These are phyloP conservation scores for Mormyrops boulengeri DNA, from an alignment of 2,797 vertebrate genomes.

Conservation along the genomic window DNA sequence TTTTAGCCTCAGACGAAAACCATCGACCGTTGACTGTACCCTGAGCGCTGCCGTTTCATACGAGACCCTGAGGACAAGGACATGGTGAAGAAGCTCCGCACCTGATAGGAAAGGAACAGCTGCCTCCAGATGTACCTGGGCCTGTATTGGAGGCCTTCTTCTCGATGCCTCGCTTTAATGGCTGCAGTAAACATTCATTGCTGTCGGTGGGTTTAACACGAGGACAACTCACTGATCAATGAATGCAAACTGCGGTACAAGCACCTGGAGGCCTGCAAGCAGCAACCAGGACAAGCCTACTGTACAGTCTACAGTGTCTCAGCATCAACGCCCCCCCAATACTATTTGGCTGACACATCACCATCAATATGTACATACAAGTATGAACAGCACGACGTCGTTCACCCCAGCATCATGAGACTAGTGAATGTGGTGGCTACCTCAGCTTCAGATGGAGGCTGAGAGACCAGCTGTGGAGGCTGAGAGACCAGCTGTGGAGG, in stretches of 20 bases:
- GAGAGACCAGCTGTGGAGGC: neutral
- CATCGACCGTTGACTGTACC: slow-evolving; percentile 99
- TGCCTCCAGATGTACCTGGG: neutral
- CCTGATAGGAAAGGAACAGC: too few relatives aligned
- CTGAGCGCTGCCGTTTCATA: slow-evolving; percentile 67
- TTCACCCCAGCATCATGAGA: neutral
- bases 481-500: neutral
- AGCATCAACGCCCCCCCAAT: neutral
- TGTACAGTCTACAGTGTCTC: neutral
- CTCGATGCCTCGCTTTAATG: slow-evolving; percentile 52
- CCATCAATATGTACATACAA: neutral
- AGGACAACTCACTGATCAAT: slow-evolving; percentile 95
- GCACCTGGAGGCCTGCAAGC: slow-evolving; percentile 31
- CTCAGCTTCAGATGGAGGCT: neutral
- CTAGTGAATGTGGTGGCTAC: neutral
- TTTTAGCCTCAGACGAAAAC: slow-evolving; percentile 87
- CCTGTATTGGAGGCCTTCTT: too few relatives aligned
- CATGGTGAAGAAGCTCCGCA: neutral
- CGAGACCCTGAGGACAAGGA: slow-evolving; percentile 5
- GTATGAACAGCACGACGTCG: neutral
- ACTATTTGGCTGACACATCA: slow-evolving; percentile 5
- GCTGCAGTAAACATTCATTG: slow-evolving; percentile 99
- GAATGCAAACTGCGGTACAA: slow-evolving; percentile 99
- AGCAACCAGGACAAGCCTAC: neutral
- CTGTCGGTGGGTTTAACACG: slow-evolving; percentile 97